These are phyloP conservation scores for Tenthredo scrophulariae DNA, from an alignment of 2,888 invertebrate species.

Conservation along the genomic window DNA sequence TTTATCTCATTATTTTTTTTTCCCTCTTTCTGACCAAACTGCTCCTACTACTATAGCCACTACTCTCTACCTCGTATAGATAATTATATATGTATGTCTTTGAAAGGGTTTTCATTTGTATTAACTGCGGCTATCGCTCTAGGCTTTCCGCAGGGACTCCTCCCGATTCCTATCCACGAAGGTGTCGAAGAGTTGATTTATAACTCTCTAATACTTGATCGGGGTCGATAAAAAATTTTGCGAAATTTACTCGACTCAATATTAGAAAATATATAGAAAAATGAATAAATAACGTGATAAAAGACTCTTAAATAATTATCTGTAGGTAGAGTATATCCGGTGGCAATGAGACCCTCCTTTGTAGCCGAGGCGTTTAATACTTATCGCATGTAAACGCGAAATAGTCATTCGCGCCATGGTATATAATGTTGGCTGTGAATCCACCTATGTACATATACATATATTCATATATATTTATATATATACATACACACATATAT, in stretches of 20 bases:
- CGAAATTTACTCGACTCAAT: neutral
- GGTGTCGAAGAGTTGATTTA: conserved; percentile 3
- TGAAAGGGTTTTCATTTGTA: conserved; percentile 16
- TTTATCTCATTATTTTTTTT: neutral
- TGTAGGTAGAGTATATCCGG: neutral
- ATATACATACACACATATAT: neutral
- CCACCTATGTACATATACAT: neutral
- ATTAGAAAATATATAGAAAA: neutral
- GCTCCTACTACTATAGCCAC: neutral
- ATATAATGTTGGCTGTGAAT: no score
- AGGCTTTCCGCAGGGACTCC: neutral
- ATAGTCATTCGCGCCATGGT: neutral
- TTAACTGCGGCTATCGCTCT: neutral
- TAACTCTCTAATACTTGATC: neutral
- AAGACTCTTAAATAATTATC: neutral
- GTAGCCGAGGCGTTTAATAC: neutral
- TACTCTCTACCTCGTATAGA: neutral
- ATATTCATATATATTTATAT: neutral
- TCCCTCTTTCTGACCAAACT: neutral
- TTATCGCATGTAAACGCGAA: conserved; percentile 4
- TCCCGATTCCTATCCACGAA: neutral
- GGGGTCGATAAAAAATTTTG: neutral
- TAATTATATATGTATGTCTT: neutral
- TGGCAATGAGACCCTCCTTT: neutral
- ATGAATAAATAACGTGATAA: neutral